Evolutionary conservation across 30 jellyfish, hydroid and myxozoan genomes (phyloP).

Genomic region (Chrysaora quinquecirrha): DNA sequence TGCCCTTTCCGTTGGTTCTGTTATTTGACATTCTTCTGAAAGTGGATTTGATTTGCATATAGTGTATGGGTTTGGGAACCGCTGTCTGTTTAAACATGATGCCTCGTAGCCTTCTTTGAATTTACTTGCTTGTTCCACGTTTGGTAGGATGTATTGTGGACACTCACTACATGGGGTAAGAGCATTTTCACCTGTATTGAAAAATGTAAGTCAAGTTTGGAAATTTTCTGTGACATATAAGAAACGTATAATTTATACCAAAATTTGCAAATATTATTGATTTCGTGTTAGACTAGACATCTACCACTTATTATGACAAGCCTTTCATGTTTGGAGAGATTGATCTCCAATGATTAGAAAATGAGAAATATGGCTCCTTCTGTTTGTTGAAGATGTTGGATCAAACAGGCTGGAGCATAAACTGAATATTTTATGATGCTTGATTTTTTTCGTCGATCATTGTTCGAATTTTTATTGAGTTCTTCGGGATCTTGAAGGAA

Average conservation of each 20-base stretch:
- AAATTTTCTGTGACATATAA: neutral
- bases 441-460: neutral
- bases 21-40: slow-evolving; percentile 8
- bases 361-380: neutral
- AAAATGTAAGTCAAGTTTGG: neutral
- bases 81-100: slow-evolving; percentile 1
- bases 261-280: neutral
- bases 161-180: slow-evolving; percentile 3
- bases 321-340: neutral
- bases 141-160: slow-evolving; percentile 11
- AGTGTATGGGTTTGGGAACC: slow-evolving; percentile 20
- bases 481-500: neutral
- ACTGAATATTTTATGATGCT: neutral
- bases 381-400: neutral
- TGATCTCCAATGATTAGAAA: neutral
- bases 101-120: slow-evolving; percentile 40
- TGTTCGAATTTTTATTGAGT: neutral
- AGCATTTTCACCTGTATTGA: slow-evolving; percentile 5
- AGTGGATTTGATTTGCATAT: slow-evolving; percentile 11
- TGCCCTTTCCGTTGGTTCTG: neutral
- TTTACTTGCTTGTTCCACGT: slow-evolving; percentile 1
- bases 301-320: too few species aligned
- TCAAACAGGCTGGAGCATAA: slow-evolving; percentile 4
- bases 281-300: neutral
- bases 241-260: neutral